phyloP scores from a whole-genome alignment of 2,888 invertebrate genomes.

The Plebejus anna region DNA sequence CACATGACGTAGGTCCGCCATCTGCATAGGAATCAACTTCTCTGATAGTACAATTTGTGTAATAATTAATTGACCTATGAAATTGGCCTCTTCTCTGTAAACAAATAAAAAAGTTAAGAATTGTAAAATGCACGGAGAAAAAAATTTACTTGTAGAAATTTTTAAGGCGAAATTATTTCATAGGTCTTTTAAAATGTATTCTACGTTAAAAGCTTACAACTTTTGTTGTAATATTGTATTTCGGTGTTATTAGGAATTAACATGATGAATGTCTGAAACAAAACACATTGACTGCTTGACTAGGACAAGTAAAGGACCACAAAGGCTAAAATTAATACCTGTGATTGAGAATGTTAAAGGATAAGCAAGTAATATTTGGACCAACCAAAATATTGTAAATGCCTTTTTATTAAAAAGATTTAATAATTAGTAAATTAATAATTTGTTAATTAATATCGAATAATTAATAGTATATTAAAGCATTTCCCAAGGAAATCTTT shows the following conservation, averaged over 20 bases:
- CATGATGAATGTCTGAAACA: background rate
- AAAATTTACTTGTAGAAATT: background rate
- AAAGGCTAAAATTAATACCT: background rate
- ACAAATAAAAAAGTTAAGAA: background rate
- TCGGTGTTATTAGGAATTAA: background rate
- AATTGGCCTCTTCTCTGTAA: conserved; percentile 19
- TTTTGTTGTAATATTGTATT: conserved; percentile 17
- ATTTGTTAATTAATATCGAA: background rate
- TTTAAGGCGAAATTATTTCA: background rate
- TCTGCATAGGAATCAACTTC: too few species aligned
- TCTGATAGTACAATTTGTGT: conserved; percentile 27
- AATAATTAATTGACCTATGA: conserved; percentile 1
- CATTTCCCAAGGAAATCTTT: background rate
- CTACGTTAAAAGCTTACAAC: background rate
- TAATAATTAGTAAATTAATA: background rate
- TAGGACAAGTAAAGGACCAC: background rate
- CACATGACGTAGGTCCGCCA: too few species aligned
- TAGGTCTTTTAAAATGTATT: conserved; percentile 13
- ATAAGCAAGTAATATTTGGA: background rate
- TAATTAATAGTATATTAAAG: background rate
- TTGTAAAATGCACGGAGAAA: background rate
- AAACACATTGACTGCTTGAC: background rate
- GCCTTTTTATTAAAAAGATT: background rate
- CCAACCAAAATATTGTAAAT: background rate
- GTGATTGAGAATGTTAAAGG: background rate